phyloP scores from a whole-genome alignment of 2,113 vertebrate species.

The Dicrurus megarhynchus region DNA sequence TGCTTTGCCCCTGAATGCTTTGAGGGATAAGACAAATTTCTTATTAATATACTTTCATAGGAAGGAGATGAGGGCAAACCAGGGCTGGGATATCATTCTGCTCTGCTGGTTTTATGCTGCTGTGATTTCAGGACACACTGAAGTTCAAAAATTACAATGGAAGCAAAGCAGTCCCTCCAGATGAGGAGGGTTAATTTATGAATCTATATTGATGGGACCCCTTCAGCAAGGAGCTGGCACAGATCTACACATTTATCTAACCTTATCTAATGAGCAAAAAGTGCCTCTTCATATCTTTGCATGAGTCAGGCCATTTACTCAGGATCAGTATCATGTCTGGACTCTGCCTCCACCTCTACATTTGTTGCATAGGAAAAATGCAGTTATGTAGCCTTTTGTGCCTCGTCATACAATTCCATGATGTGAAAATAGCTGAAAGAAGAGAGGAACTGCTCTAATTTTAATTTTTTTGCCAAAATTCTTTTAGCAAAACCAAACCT shows the following conservation, averaged over 20 bases:
- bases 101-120: neutral
- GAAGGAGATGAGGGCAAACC: neutral
- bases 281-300: neutral
- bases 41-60: neutral
- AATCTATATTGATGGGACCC: neutral
- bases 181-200: neutral
- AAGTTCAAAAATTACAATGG: neutral
- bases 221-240: neutral
- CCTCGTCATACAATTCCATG: neutral
- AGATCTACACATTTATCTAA: neutral
- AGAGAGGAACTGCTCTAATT: neutral
- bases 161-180: neutral
- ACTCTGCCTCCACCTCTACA: neutral
- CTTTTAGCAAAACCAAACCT: neutral
- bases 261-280: neutral
- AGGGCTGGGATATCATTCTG: neutral
- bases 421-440: neutral
- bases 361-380: neutral
- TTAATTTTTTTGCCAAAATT: neutral
- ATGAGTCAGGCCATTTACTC: neutral
- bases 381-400: neutral
- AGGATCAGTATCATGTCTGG: neutral
- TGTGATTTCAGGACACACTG: neutral
- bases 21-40: neutral
- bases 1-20: neutral